Conservation (phyloP, 2,113 vertebrate species). For the Centropristis striata region DNA sequence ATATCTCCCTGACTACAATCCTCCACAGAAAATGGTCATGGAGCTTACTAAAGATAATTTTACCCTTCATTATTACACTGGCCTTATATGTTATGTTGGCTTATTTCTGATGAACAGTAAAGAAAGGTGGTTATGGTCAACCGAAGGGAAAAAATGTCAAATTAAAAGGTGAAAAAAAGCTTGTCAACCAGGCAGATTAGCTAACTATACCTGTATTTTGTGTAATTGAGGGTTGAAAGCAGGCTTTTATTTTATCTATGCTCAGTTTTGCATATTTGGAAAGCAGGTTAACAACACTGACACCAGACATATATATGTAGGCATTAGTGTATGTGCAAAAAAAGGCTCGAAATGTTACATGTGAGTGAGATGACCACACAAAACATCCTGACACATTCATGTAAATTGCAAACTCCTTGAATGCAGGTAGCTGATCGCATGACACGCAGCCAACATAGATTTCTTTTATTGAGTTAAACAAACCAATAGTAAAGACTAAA, state of each 20-base stretch:
- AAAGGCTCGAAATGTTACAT: constrained; percentile 54
- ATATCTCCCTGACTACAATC: neutral
- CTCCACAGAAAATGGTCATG: constrained; percentile 12
- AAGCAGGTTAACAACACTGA: neutral
- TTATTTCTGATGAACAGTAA: neutral
- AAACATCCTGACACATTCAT: constrained; percentile 17
- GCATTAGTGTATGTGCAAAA: neutral
- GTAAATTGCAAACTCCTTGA: constrained; percentile 42
- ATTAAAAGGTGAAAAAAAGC: neutral
- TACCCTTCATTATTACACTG: neutral
- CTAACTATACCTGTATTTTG: neutral
- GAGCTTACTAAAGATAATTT: neutral
- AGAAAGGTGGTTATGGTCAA: neutral
- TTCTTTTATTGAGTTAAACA: neutral
- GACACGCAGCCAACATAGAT: neutral
- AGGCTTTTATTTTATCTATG: neutral
- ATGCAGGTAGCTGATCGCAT: neutral
- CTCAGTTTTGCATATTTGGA: neutral
- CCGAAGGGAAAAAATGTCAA: neutral
- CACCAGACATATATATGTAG: neutral
- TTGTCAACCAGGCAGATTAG: neutral
- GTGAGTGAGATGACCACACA: constrained; percentile 34
- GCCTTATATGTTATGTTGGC: neutral
- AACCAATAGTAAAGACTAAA: neutral
- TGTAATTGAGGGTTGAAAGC: neutral